Evolutionary conservation across 2,113 vertebrate species (phyloP).

Genomic region (Pelodiscus sinensis): DNA sequence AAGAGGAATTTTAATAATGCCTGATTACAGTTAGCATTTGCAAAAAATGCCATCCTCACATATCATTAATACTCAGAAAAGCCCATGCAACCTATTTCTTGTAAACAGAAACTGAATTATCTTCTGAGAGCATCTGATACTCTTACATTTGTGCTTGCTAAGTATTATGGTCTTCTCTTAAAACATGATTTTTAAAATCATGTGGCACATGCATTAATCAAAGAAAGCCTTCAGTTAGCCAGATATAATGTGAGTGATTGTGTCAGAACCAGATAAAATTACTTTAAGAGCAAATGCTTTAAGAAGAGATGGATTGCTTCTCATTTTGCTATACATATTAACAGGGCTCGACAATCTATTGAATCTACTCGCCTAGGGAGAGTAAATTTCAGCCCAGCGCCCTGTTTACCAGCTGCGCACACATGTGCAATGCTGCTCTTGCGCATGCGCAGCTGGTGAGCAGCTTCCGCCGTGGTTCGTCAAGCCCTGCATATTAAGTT

Average conservation of each 20-base stretch:
- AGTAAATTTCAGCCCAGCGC: too few relatives aligned
- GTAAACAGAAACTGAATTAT: not conserved
- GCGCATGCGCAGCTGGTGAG: too few relatives aligned
- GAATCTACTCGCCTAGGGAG: too few relatives aligned
- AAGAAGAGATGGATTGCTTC: not conserved
- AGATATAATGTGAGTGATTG: not conserved
- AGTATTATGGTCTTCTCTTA: not conserved
- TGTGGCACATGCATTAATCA: not conserved
- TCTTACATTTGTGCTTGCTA: not conserved
- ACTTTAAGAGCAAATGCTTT: not conserved
- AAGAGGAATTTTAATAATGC: not conserved
- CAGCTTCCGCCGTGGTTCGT: too few relatives aligned
- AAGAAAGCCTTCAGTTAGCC: not conserved
- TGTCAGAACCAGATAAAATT: not conserved
- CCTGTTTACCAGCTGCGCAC: too few relatives aligned
- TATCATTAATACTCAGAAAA: constrained; percentile 21
- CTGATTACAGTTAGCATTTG: not conserved
- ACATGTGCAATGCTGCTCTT: too few relatives aligned
- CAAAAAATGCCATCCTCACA: not conserved
- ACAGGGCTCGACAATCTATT: too few relatives aligned
- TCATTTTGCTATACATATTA: not conserved
- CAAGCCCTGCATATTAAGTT: not conserved
- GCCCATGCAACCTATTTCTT: not conserved
- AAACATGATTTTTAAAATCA: not conserved
- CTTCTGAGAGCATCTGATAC: not conserved